Base-by-base conservation (phyloP, 2,888 invertebrate genomes). In the Conchocele bisecta region DNA sequence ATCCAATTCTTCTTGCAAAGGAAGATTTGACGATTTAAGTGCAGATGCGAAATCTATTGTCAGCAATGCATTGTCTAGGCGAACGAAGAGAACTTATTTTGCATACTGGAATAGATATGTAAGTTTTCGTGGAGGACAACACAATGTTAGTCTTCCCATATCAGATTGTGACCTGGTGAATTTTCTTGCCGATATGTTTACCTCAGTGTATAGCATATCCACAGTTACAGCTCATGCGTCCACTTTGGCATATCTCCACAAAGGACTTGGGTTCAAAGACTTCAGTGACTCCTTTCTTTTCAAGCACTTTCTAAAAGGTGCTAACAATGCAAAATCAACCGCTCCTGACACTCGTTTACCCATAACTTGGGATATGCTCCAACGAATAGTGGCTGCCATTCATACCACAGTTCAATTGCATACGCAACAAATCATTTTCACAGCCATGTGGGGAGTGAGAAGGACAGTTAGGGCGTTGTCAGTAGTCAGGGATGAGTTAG, bases 241-340 rank as follows among this genome's bases (percentile, higher is more conserved):
- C 0, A 28, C 60, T 4, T 13, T 60, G 9, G 51, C 50, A n/a
- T 50, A 60, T 31, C 11, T 58, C 24, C 26, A 50, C 41, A 60
- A 51, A 33, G 22, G 17, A 3, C 41, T 50, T 28, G 39, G 41
- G 1, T 39, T 24, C 20, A 37, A 26, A 20, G 60, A 60, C 29
- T 39, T 39, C 26, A 31, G 7, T 39, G 41, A 50, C 2, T 60
- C 60, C 1, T 60, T 50, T 22, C 6, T 60, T 5, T 37, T 60
- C 6, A 59, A 48, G 28, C 48, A 59, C 26, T 48, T 59, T 20
- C 22, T 59, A n/a, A 60, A 60, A 29, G 60, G 60, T 6, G 39
- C 42, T 4, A 54, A 44, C 17, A 44, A 44, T 20, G 9, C 11
- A 5, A 20, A 7, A 26, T 3, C 0, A 1, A 1, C 9, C 13